phyloP scores from a whole-genome alignment of 2,113 vertebrate species.

The Tursiops truncatus region DNA sequence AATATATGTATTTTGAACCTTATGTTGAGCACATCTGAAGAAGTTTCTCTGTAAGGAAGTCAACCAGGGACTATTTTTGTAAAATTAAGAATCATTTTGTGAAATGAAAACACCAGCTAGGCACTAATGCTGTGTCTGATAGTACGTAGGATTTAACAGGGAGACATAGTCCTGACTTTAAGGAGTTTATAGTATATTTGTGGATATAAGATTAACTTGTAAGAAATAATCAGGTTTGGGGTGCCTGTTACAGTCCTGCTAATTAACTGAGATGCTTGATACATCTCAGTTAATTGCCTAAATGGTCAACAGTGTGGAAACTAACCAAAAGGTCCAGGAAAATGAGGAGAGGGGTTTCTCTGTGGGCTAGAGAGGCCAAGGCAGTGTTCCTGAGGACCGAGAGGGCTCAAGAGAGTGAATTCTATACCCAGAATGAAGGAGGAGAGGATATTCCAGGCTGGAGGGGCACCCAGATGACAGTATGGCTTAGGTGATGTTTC shows the following conservation, averaged over 20 bases:
- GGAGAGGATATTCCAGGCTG: neutral
- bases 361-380: neutral
- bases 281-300: neutral
- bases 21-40: neutral
- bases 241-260: neutral
- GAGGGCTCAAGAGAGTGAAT: neutral
- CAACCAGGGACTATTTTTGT: neutral
- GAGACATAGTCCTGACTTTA: neutral
- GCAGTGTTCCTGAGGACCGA: neutral
- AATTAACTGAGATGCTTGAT: neutral
- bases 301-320: neutral
- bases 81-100: conserved; percentile 6
- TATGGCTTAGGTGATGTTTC: neutral
- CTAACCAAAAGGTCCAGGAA: neutral
- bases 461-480: neutral
- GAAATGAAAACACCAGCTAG: neutral
- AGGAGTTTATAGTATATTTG: neutral
- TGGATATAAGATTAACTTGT: neutral
- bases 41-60: neutral
- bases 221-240: neutral
- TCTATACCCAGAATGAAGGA: neutral
- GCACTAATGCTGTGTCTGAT: neutral
- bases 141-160: neutral
- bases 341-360: neutral
- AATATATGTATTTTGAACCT: neutral